These are phyloP conservation scores for Drosophila niveifrons DNA, from an alignment of 2,888 invertebrate genomes.

Conservation along the genomic window DNA sequence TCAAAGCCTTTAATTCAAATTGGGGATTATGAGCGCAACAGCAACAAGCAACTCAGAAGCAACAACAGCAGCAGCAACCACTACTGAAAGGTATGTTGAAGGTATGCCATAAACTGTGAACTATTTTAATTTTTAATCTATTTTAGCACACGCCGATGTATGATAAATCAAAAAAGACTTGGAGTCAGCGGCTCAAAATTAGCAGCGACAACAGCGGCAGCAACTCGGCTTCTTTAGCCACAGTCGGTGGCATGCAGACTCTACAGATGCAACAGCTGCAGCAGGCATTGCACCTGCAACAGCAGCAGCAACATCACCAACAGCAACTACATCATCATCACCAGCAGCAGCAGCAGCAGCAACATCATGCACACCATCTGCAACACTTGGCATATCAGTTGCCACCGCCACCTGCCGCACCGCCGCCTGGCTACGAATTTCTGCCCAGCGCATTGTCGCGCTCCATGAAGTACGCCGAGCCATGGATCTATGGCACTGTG, in stretches of 20 bases:
- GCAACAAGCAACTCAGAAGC: constrained; percentile 26
- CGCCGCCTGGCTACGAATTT: constrained; percentile 76
- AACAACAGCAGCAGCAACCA: constrained; percentile 34
- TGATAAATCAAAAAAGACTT: constrained; percentile 88
- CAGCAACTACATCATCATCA: constrained; percentile 60
- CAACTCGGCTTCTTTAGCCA: constrained; percentile 77
- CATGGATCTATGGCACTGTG: constrained; percentile 94
- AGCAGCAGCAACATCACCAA: constrained; percentile 84
- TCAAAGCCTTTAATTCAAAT: constrained; percentile 77
- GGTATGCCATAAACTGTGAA: neutral
- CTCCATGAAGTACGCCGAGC: constrained; percentile 94
- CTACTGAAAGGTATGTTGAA: constrained; percentile 58
- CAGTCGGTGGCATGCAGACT: constrained; percentile 67
- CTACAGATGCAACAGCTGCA: constrained; percentile 68
- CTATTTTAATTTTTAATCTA: neutral
- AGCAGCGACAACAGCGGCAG: constrained; percentile 82
- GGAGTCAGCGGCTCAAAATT: constrained; percentile 90
- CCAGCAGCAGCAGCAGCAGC: constrained; percentile 63
- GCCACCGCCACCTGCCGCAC: constrained; percentile 50
- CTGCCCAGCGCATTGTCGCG: constrained; percentile 89
- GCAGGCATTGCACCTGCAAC: constrained; percentile 53
- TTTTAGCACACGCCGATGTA: constrained; percentile 82
- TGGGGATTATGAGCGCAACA: constrained; percentile 79
- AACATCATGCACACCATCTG: constrained; percentile 49
- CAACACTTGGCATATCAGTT: constrained; percentile 64